phyloP scores from a whole-genome alignment of 2,797 vertebrate genomes.

The Mustela erminea region DNA sequence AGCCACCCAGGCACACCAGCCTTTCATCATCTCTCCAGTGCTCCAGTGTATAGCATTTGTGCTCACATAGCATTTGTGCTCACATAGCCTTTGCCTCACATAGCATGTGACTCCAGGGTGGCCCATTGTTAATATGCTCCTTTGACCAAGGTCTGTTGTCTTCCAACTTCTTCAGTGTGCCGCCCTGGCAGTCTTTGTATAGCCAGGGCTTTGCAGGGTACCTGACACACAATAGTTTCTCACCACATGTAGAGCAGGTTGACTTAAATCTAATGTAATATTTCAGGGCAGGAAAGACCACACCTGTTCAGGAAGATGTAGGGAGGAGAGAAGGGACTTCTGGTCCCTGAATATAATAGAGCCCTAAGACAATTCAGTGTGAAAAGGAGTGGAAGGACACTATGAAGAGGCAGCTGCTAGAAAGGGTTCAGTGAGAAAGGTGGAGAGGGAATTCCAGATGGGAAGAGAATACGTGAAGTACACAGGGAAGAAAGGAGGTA shows the following conservation, averaged over 20 bases:
- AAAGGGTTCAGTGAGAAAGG: not conserved
- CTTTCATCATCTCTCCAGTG: not conserved
- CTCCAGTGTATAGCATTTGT: not conserved
- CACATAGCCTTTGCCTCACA: not conserved
- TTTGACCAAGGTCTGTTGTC: not conserved
- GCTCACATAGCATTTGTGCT: not conserved
- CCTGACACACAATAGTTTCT: not conserved
- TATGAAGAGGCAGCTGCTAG: not conserved
- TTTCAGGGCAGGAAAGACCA: not conserved
- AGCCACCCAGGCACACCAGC: too few species aligned
- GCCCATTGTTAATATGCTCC: not conserved
- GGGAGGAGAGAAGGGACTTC: not conserved
- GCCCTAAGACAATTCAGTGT: not conserved
- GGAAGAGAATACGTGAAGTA: not conserved
- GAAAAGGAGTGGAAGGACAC: not conserved
- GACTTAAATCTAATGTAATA: not conserved
- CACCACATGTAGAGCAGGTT: not conserved
- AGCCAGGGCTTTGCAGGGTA: not conserved
- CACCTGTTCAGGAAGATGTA: not conserved
- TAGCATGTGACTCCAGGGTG: not conserved
- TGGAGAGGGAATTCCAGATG: not conserved
- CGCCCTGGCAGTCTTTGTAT: not conserved
- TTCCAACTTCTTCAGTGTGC: not conserved
- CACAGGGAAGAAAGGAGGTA: not conserved
- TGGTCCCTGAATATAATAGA: not conserved